Percentiles rank a stretch among this genome's conserved stretches.
phyloP scores from a whole-genome alignment of 2,113 vertebrate genomes.

The Bagarius yarrelli region DNA sequence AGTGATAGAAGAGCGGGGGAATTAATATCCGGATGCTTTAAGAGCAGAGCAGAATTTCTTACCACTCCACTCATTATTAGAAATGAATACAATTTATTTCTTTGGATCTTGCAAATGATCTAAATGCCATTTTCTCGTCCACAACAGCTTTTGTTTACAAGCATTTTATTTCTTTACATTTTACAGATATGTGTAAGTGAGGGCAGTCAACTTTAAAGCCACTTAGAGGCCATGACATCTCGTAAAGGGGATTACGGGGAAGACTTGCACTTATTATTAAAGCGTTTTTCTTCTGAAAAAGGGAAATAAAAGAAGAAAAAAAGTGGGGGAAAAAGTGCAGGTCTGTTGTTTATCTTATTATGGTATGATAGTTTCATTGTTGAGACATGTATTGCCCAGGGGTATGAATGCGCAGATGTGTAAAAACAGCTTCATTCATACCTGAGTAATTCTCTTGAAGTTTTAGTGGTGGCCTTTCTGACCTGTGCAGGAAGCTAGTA shows the following conservation, averaged over 20 bases:
- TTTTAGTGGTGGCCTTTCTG: background rate
- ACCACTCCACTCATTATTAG: too few relatives aligned
- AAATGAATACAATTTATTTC: too few relatives aligned
- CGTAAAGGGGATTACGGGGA: background rate
- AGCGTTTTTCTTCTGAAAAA: background rate
- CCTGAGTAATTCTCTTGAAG: background rate
- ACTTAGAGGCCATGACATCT: background rate
- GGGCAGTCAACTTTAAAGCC: constrained; percentile 26
- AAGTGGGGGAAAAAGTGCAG: background rate
- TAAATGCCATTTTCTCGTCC: too few relatives aligned
- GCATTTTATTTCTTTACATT: background rate
- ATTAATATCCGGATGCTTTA: too few relatives aligned
- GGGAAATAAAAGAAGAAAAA: background rate
- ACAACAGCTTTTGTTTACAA: too few relatives aligned
- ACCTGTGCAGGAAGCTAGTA: background rate
- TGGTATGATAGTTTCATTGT: constrained; percentile 1
- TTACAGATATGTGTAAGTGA: constrained; percentile 29
- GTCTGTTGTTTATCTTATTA: background rate
- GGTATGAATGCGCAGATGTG: constrained; percentile 6
- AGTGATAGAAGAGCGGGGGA: too few relatives aligned
- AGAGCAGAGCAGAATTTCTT: too few relatives aligned
- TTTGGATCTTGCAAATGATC: too few relatives aligned
- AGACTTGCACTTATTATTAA: background rate
- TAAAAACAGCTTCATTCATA: constrained; percentile 27
- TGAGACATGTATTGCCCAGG: constrained; percentile 35